phyloP scores from a whole-genome alignment of 2,888 invertebrate species.

The Drosophila suboccidentalis region DNA sequence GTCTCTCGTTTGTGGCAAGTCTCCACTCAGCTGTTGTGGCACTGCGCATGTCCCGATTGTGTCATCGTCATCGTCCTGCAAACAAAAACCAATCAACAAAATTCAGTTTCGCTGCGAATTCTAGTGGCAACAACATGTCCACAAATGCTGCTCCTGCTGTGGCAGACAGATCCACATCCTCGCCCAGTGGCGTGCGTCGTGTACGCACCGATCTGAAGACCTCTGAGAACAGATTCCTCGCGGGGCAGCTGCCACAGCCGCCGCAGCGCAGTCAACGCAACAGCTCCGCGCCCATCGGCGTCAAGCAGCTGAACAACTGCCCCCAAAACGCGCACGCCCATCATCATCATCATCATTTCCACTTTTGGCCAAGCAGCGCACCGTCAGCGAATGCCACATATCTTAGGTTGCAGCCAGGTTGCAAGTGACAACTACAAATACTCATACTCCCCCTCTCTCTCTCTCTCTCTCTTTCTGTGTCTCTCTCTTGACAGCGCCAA shows the following conservation, averaged over 20 bases:
- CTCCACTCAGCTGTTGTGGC: conserved; percentile 66
- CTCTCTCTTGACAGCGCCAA: conserved; percentile 79
- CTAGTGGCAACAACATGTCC: conserved; percentile 47
- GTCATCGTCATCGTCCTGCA: conserved; percentile 69
- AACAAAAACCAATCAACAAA: conserved; percentile 17
- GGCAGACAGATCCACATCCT: conserved; percentile 27
- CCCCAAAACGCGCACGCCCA: conserved; percentile 11
- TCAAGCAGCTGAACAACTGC: conserved; percentile 51
- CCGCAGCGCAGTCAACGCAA: conserved; percentile 57
- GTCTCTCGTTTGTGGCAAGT: conserved; percentile 16
- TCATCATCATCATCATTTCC: conserved; percentile 10
- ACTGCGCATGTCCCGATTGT: conserved; percentile 83
- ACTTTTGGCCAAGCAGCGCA: conserved; percentile 56
- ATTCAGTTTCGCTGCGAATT: conserved; percentile 18
- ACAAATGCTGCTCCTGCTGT: conserved; percentile 37
- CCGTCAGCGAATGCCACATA: conserved; percentile 60
- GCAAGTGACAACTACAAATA: not conserved
- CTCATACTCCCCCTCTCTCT: not conserved
- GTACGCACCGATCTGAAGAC: conserved; percentile 85
- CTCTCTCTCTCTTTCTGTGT: too few relatives aligned
- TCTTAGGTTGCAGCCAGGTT: conserved; percentile 45
- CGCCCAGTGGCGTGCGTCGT: conserved; percentile 84
- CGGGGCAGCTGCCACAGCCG: conserved; percentile 54
- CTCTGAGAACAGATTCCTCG: conserved; percentile 84
- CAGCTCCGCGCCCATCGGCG: conserved; percentile 69